Percentiles rank a stretch among this genome's conserved stretches.
These are phyloP conservation scores for Rhea pennata DNA, from an alignment of 2,113 vertebrate genomes.

Conservation along the genomic window DNA sequence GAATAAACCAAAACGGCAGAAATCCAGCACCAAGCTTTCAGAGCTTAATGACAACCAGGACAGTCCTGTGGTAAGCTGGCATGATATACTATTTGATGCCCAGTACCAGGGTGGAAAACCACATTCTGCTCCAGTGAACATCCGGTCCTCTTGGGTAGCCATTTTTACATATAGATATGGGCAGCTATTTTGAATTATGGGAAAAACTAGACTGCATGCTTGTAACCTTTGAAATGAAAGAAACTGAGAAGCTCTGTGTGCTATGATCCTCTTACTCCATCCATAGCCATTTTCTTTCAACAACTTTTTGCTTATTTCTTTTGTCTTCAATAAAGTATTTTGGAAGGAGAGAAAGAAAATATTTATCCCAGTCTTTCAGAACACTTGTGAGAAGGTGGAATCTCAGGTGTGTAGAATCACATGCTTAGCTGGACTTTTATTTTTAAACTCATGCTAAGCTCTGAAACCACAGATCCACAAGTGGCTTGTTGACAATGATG, in stretches of 20 bases:
- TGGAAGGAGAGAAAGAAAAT: background rate
- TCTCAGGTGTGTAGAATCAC: background rate
- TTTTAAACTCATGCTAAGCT: background rate
- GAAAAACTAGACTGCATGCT: background rate
- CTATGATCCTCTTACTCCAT: background rate
- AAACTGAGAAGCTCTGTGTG: background rate
- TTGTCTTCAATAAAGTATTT: background rate
- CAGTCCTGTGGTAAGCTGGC: constrained; percentile 81
- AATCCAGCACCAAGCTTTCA: constrained; percentile 81
- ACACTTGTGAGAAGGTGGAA: background rate
- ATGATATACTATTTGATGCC: background rate
- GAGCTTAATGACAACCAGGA: constrained; percentile 84
- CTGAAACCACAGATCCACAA: background rate
- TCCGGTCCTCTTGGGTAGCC: background rate
- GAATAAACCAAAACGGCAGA: constrained; percentile 83
- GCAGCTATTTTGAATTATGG: background rate
- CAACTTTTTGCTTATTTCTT: background rate
- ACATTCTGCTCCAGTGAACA: background rate
- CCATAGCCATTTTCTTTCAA: background rate
- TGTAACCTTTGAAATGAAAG: background rate
- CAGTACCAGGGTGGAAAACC: background rate
- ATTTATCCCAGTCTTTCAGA: background rate
- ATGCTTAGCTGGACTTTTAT: background rate
- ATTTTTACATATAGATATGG: background rate
- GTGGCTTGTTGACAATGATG: background rate